Conservation (phyloP, 1,140 invertebrate genomes). For the Hyphantria cunea region DNA sequence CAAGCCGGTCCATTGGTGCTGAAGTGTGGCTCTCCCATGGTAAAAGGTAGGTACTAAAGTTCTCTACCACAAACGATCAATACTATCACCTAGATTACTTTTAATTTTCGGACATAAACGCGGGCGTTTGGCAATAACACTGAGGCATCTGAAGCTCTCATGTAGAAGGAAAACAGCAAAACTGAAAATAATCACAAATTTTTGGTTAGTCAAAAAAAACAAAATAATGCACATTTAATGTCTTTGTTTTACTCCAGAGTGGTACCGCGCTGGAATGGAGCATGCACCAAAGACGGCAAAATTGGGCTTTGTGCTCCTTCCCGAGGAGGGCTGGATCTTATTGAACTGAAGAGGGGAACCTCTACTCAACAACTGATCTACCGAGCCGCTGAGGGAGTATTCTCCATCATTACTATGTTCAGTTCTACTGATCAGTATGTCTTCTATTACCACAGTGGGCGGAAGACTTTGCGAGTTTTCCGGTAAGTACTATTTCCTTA, state of each 20-base stretch:
- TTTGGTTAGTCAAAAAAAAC: too few relatives aligned
- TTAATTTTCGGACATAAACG: too few relatives aligned
- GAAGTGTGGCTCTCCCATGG: too few relatives aligned
- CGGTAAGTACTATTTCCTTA: too few relatives aligned
- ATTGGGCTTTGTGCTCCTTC: constrained; percentile 96
- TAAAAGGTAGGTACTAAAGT: too few relatives aligned
- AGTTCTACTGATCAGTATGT: constrained; percentile 97
- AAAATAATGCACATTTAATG: background rate
- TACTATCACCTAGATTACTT: too few relatives aligned
- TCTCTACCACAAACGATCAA: too few relatives aligned
- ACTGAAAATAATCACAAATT: too few relatives aligned
- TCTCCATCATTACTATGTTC: constrained; percentile 96
- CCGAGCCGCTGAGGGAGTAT: constrained; percentile 97
- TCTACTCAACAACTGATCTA: constrained; percentile 92
- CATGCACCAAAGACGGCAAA: constrained; percentile 93
- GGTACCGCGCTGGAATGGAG: constrained; percentile 91
- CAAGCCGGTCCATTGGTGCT: too few relatives aligned
- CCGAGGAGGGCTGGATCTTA: constrained; percentile 95
- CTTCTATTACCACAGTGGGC: constrained; percentile 97
- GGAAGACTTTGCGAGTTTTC: constrained; percentile 95
- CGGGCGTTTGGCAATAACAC: too few relatives aligned
- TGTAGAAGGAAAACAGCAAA: too few relatives aligned
- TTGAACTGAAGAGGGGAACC: constrained; percentile 92
- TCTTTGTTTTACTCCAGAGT: constrained; percentile 46
- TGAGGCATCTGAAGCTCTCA: too few relatives aligned